phyloP scores from a whole-genome alignment of 2,888 invertebrate species.

The Platycheirus albimanus region DNA sequence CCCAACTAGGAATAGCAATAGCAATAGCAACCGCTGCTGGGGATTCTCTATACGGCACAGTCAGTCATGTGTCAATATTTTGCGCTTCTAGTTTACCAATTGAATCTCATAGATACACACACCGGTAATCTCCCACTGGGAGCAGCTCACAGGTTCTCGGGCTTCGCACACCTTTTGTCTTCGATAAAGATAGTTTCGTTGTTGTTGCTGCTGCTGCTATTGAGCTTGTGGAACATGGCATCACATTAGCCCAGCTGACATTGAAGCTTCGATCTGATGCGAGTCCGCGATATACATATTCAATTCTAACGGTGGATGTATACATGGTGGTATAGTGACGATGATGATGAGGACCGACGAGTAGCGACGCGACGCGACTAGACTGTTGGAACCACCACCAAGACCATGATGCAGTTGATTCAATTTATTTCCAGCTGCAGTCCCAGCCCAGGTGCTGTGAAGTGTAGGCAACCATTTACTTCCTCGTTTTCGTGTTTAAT shows the following conservation, averaged over 20 bases:
- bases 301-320: conserved; percentile 69
- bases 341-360: conserved; percentile 47
- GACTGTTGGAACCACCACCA: conserved; percentile 3
- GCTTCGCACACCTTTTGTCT: conserved; percentile 68
- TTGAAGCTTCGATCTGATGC: conserved; percentile 67
- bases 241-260: conserved; percentile 70
- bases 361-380: conserved; percentile 17
- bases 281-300: conserved; percentile 69
- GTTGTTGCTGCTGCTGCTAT: conserved; percentile 4
- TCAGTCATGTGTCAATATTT: conserved; percentile 73
- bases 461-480: conserved; percentile 55
- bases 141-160: conserved; percentile 45
- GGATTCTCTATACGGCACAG: conserved; percentile 23
- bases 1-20: no score
- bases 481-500: conserved; percentile 62
- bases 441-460: conserved; percentile 17
- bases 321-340: conserved; percentile 45
- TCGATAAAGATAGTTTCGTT: conserved; percentile 15
- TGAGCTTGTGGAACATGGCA: conserved; percentile 66
- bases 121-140: conserved; percentile 63
- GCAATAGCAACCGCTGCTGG: no score
- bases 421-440: conserved; percentile 54
- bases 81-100: conserved; percentile 70
- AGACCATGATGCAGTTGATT: conserved; percentile 62
- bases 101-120: conserved; percentile 54